Base-by-base conservation (phyloP, 2,113 vertebrate species). In the Aegotheles bennettii region DNA sequence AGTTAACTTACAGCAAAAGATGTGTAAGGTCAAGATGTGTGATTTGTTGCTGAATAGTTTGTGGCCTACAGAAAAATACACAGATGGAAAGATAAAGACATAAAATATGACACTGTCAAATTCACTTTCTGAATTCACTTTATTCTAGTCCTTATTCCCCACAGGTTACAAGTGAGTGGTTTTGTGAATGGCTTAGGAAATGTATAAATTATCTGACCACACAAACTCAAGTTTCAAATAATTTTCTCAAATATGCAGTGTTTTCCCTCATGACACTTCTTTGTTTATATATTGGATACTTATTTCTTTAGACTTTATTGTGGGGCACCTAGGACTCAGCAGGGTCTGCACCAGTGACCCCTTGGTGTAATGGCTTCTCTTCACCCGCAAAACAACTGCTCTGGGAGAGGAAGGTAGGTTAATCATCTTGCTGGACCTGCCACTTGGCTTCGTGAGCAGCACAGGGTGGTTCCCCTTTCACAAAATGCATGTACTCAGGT, bases 31-130 rank as follows among this genome's bases (percentile, higher is more conserved):
- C 81, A 91, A 74, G n/a, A 67, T 6, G 4, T 26, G 33, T 84
- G 84, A 81, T 81, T 94, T 81, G 95, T 88, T 89, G 42, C 59
- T 80, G 45, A 61, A 70, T n/a, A 80, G 35, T 81, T 93, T 86
- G 28, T 31, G 36, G 43, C 20, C 56, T 81, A 78, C 10, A 64
- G 78, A 94, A 95, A 91, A 96, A 93, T 38, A 10, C 18, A 54
- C 8, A 47, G 70, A 53, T 53, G 9, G 67, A 93, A 88, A 57
- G 31, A 95, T 40, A 85, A 92, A 87, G 43, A 73, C 13, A 76
- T 87, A 70, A 96, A 83, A 76, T 31, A 92, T n/a, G 15, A 50
- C 4, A 7, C 38, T 92, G 60, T 87, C 59, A 86, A 53, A n/a
- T 65, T 92, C 77, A 81, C 36, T 83, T 92, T 87, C 48, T 83